A percentile compares a stretch with the other conserved stretches of the same genome.
phyloP scores from a whole-genome alignment of 2,797 vertebrate genomes.

The Sylvilagus floridanus region DNA sequence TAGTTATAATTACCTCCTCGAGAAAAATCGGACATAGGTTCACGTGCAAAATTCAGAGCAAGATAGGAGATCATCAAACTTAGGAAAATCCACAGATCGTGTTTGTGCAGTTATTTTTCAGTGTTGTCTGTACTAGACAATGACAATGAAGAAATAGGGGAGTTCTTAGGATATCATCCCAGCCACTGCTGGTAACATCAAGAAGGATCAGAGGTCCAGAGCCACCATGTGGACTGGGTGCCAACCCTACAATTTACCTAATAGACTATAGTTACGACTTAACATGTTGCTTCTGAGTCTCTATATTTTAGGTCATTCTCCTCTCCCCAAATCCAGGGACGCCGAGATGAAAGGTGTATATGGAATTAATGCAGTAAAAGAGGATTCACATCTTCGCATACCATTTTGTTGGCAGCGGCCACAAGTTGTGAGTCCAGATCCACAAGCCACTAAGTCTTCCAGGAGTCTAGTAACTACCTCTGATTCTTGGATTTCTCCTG shows the following conservation, averaged over 20 bases:
- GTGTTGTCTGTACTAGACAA: not conserved
- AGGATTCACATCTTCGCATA: not conserved
- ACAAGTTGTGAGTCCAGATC: not conserved
- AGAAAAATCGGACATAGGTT: slow-evolving; percentile 16
- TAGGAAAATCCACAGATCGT: not conserved
- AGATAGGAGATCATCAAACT: slow-evolving; percentile 21
- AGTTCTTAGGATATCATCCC: not conserved
- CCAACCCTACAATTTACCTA: not conserved
- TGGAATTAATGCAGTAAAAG: slow-evolving; percentile 9
- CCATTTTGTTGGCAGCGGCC: not conserved
- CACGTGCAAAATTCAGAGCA: slow-evolving; percentile 33
- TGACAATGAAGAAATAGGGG: not conserved
- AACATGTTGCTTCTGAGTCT: not conserved
- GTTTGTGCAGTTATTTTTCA: not conserved
- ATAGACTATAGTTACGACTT: not conserved
- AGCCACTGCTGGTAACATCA: not conserved
- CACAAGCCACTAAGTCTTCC: not conserved
- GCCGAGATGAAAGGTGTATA: not conserved
- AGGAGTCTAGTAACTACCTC: not conserved
- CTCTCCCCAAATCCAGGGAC: not conserved
- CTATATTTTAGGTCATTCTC: not conserved
- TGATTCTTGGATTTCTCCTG: not conserved
- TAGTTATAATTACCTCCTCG: slow-evolving; percentile 63
- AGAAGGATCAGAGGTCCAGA: not conserved
- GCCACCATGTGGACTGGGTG: not conserved